phyloP scores from a whole-genome alignment of 1,140 invertebrate species.

The Tetragonula clypearis region DNA sequence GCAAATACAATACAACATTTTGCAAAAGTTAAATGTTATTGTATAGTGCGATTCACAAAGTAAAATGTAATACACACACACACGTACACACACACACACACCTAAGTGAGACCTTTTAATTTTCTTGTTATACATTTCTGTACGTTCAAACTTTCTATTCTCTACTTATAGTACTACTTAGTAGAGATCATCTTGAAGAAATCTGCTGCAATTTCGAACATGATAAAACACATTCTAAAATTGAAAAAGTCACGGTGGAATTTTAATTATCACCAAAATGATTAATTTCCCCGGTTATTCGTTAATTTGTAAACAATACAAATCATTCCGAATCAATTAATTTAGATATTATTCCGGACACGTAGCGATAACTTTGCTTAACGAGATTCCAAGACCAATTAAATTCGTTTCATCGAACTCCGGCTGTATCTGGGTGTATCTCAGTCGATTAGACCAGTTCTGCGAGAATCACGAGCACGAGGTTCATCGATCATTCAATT shows the following conservation, averaged over 20 bases:
- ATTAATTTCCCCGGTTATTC: no score
- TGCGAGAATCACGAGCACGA: not conserved
- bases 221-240: not conserved
- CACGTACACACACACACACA: no score
- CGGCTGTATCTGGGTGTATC: not conserved
- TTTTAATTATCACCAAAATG: no score
- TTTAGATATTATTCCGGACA: not conserved
- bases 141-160: no score
- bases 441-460: not conserved
- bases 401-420: not conserved
- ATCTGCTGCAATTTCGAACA: not conserved
- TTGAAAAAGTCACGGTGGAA: no score
- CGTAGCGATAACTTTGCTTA: not conserved
- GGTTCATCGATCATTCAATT: conserved; percentile 5
- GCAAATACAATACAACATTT: no score
- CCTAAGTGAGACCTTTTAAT: no score
- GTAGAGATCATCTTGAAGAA: not conserved
- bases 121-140: no score
- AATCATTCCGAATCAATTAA: not conserved
- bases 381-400: not conserved
- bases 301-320: not conserved
- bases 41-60: no score
- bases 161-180: not conserved
- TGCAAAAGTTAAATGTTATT: no score
- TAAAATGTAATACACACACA: no score